Evolutionary conservation across 2,888 invertebrate species (phyloP).

Genomic region (Nymphalis urticae): DNA sequence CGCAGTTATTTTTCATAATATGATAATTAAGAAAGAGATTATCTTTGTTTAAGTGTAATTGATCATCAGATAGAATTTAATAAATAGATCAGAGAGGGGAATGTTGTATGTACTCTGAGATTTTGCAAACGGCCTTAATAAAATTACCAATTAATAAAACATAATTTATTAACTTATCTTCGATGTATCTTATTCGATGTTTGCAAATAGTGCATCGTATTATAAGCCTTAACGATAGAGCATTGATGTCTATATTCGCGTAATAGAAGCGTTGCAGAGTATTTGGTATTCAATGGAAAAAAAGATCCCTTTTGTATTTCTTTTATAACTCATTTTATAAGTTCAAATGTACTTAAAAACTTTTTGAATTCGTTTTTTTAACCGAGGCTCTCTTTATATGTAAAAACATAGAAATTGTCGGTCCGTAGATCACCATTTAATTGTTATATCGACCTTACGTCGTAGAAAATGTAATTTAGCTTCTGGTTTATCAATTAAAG

Average conservation of each 20-base stretch:
- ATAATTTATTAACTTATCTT: conserved; percentile 4
- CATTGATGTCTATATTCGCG: not conserved
- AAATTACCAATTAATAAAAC: not conserved
- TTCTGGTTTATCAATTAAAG: conserved; percentile 53
- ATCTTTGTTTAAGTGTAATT: too few relatives aligned
- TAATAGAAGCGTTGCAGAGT: not conserved
- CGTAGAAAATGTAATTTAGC: conserved; percentile 38
- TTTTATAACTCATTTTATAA: conserved; percentile 46
- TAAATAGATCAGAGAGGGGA: too few relatives aligned
- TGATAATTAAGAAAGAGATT: too few relatives aligned
- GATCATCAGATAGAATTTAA: too few relatives aligned
- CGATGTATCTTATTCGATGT: conserved; percentile 11
- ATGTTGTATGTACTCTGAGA: not conserved
- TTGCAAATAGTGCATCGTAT: conserved; percentile 4
- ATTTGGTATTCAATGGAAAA: conserved; percentile 9
- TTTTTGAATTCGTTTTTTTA: conserved; percentile 46
- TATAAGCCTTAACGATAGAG: not conserved
- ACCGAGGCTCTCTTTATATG: conserved; percentile 55
- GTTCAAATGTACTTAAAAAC: conserved; percentile 62
- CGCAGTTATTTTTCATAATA: too few relatives aligned
- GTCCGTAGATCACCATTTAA: conserved; percentile 41
- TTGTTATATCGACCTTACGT: conserved; percentile 36
- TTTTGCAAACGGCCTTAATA: not conserved
- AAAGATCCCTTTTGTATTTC: conserved; percentile 29
- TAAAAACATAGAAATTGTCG: conserved; percentile 34